Base-by-base conservation (phyloP, 2,797 vertebrate genomes). In the Mastacembelus armatus region DNA sequence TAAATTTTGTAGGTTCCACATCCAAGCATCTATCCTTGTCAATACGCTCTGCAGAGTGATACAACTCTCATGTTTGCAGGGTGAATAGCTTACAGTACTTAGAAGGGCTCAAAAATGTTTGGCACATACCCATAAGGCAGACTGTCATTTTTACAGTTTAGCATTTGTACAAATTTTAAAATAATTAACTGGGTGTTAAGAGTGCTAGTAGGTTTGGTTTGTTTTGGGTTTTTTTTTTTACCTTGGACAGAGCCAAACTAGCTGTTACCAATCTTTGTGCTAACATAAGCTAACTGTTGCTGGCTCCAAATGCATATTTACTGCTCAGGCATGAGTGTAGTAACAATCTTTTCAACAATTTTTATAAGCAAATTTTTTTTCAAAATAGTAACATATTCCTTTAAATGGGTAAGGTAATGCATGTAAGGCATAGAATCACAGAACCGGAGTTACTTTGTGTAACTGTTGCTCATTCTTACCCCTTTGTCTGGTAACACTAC, bases 401-500 rank as follows among this genome's bases (percentile, higher is more conserved):
- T 19, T 42, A 42, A 42, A 9, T 7, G 29, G 44, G 47, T 18
- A 36, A 19, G 32, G 18, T 48, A 42, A 15, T 24, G 19, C 38
- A 54, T 24, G 30, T 59, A 42, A 7, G 15, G 40, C 36, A 22
- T 55, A 22, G 33, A 42, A 33, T 65, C 38, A 38, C n/a, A 51
- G 35, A 60, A 38, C 47, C 39, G 21, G n/a, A 42, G 39, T 42
- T 51, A 12, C 35, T 38, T 9, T 30, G n/a, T 58, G 38, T 16
- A 62, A 52, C 24, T 27, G 24, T 30, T 38, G 7, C 10, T 71
- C 26, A 58, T 52, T 48, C 65, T 65, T 38, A 33, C 45, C 32
- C 64, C 30, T 50, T 60, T 58, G 18, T 70, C 56, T 58, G 42
- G 16, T 71, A 52, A 52, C 26, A 68, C 32, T 36, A 26, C 38